phyloP scores from a whole-genome alignment of 1,140 invertebrate species.

The Nasonia giraulti region DNA sequence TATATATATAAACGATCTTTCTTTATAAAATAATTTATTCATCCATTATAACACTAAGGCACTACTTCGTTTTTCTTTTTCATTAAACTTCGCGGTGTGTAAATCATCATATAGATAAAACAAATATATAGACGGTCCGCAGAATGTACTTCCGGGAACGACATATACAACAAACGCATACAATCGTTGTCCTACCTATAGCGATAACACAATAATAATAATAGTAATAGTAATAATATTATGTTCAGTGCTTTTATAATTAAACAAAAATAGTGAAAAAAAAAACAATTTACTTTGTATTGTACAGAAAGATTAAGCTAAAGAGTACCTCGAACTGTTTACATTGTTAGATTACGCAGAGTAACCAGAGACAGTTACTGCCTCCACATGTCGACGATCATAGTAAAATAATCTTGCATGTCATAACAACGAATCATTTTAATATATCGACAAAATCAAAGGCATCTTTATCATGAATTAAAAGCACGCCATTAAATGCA shows the following conservation, averaged over 20 bases:
- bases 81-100: background rate
- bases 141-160: background rate
- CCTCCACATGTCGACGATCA: background rate
- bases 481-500: constrained; percentile 1
- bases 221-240: too few species aligned
- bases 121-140: background rate
- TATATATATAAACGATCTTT: background rate
- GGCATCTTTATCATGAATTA: background rate
- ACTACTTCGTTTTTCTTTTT: constrained; percentile 18
- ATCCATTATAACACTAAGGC: constrained; percentile 21
- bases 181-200: constrained; percentile 3
- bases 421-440: background rate
- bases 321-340: background rate
- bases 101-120: constrained; percentile 24
- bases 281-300: background rate
- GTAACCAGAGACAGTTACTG: background rate
- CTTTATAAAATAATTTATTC: constrained; percentile 36
- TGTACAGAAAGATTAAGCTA: background rate
- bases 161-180: constrained; percentile 21
- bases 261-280: constrained; percentile 18
- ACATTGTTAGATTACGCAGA: background rate
- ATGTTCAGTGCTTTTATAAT: background rate
- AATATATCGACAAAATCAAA: too few species aligned
- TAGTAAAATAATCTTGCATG: background rate
- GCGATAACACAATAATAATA: constrained; percentile 21